A percentile compares a stretch with the other conserved stretches of the same genome.
These are phyloP conservation scores for Antheraea assamensis DNA, from an alignment of 2,888 invertebrate genomes.

Conservation along the genomic window DNA sequence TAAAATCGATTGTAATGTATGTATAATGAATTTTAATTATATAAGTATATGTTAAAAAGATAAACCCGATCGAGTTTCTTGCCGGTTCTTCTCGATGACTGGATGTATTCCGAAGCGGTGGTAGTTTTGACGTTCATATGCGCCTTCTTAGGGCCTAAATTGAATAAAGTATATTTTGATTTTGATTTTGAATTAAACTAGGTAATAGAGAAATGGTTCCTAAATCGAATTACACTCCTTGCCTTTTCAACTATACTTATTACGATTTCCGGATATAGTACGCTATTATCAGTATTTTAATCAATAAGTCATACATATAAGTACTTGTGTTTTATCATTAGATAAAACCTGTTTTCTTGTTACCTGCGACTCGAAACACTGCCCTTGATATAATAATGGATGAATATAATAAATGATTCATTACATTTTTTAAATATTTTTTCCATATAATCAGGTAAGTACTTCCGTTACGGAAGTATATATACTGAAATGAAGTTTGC, in stretches of 20 bases:
- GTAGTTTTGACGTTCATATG: too few relatives aligned
- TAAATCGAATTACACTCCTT: not conserved
- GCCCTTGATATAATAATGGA: constrained; percentile 20
- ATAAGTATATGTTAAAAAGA: too few relatives aligned
- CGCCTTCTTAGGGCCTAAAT: too few relatives aligned
- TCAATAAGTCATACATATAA: constrained; percentile 23
- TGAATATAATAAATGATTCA: constrained; percentile 16
- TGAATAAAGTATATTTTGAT: too few relatives aligned
- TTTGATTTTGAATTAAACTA: too few relatives aligned
- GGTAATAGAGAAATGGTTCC: too few relatives aligned
- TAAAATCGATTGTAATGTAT: too few relatives aligned
- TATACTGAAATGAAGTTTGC: not conserved
- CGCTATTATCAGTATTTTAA: constrained; percentile 19
- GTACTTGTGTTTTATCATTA: constrained; percentile 36
- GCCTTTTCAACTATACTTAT: not conserved
- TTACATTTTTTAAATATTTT: constrained; percentile 5
- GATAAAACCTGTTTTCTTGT: constrained; percentile 44
- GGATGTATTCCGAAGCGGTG: too few relatives aligned
- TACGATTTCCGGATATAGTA: constrained; percentile 16
- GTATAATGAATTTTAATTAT: too few relatives aligned
- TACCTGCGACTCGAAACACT: constrained; percentile 25
- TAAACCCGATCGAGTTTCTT: too few relatives aligned
- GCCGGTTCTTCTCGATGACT: too few relatives aligned
- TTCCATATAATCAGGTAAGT: not conserved
- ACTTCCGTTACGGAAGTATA: constrained; percentile 11